Base-by-base conservation (phyloP, 2,888 invertebrate species). In the Thelaira solivaga region DNA sequence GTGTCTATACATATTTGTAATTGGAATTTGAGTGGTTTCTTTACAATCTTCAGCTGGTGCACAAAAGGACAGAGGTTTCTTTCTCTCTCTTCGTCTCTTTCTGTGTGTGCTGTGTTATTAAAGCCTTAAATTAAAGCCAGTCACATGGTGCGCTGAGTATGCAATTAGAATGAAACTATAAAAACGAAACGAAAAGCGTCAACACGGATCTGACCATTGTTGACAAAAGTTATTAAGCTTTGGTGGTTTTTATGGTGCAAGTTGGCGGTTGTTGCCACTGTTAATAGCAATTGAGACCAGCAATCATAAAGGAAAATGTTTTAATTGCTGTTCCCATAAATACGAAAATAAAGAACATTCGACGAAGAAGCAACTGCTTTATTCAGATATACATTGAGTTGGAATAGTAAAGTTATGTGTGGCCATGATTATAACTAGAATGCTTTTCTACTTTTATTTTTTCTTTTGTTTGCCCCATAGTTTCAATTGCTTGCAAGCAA, bases 151-250 rank as follows among this genome's bases (percentile, higher is more conserved):
- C n/a, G n/a, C 53, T 73, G 73, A 73, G 51, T 69, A 39, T 64
- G 68, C 68, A 67, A 68, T 77, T 72, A 59, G 18, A 68, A 57
- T 59, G 29, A 43, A 31, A 18, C 49, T 16, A 24, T 41, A 2
- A 71, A 51, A 31, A 69, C 3, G 22, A 41, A 51, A n/a, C 36
- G 2, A 36, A 36, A 2, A 45, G 13, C n/a, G 65, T 53, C 59
- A 53, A 26, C 67, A 39, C 34, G 34, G 26, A 55, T 34, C 34
- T 41, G 18, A 49, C 73, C 51, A 64, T 43, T 77, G 77, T 77
- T 77, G 64, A 59, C 62, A 68, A 68, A 64, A 68, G 57, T 73
- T 77, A 77, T 77, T 69, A 77, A 68, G 65, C 73, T 64, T 22
- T 43, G 34, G 65, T 65, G 65, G 72, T 43, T 41, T 34, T 51